phyloP scores from a whole-genome alignment of 2,797 vertebrate species.

The Pteropus rufus region DNA sequence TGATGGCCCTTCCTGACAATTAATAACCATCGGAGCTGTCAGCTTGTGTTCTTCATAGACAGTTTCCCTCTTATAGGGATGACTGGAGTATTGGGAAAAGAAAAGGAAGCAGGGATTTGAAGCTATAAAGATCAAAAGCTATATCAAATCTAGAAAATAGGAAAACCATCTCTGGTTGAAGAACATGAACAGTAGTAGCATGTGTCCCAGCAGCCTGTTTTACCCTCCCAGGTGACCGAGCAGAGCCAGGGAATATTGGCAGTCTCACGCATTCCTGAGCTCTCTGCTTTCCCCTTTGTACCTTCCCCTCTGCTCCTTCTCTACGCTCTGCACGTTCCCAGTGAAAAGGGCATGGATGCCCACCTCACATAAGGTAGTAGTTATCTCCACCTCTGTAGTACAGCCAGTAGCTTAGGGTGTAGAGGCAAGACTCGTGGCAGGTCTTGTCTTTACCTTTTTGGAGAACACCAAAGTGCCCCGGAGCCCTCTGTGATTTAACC shows the following conservation, averaged over 20 bases:
- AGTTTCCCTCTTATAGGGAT: conserved; percentile 10
- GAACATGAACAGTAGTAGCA: neutral
- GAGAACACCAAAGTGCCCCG: neutral
- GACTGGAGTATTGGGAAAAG: neutral
- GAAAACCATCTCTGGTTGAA: neutral
- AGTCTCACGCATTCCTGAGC: neutral
- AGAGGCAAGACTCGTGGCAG: neutral
- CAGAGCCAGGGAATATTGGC: neutral
- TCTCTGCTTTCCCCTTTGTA: neutral
- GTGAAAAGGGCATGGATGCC: neutral
- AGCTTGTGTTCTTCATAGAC: conserved; percentile 30
- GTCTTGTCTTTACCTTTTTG: conserved; percentile 16
- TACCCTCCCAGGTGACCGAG: neutral
- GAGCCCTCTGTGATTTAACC: neutral
- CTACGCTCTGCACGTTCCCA: neutral
- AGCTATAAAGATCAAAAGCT: conserved; percentile 25
- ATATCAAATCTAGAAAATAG: conserved; percentile 31
- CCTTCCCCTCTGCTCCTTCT: neutral
- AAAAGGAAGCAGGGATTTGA: neutral
- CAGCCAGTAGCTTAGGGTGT: neutral
- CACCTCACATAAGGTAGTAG: neutral
- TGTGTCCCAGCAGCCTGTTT: neutral
- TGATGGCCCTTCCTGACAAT: conserved; percentile 22
- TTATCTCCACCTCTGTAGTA: neutral
- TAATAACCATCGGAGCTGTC: neutral